Percentiles rank a stretch among this genome's conserved stretches.
phyloP scores from a whole-genome alignment of 2,113 vertebrate species.

The Zingel zingel region DNA sequence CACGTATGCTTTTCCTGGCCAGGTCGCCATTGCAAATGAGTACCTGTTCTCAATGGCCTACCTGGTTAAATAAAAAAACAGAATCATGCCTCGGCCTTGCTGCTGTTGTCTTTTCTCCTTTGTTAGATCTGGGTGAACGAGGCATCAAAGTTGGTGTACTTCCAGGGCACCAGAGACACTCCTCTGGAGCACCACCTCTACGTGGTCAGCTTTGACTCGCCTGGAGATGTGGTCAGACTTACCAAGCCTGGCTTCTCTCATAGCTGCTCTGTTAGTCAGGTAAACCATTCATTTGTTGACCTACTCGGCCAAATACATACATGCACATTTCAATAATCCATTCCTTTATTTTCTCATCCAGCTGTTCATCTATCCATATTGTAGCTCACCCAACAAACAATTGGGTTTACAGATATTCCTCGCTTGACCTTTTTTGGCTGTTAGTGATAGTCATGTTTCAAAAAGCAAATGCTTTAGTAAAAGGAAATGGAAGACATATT shows the following conservation, averaged over 20 bases:
- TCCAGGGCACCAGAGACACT: conserved; percentile 96
- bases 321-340: neutral
- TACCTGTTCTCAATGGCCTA: too few relatives aligned
- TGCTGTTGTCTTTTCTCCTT: neutral
- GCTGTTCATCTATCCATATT: neutral
- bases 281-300: conserved; percentile 49
- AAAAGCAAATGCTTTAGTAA: neutral
- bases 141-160: conserved; percentile 92
- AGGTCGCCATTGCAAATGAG: too few relatives aligned
- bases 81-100: neutral
- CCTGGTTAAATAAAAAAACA: too few relatives aligned
- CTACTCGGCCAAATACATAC: neutral
- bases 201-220: conserved; percentile 91
- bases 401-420: neutral
- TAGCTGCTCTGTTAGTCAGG: conserved; percentile 97
- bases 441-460: neutral
- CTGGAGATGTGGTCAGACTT: conserved; percentile 91
- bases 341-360: neutral
- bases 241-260: conserved; percentile 95
- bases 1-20: too few relatives aligned
- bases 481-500: neutral
- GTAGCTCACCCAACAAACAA: neutral
- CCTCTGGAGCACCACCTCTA: conserved; percentile 97
- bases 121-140: conserved; percentile 96
- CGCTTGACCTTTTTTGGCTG: neutral